Evolutionary conservation across 1,140 invertebrate species (phyloP), one percentile per base, ranked within the genome.

Genomic region (Euura saliciscinereae): DNA sequence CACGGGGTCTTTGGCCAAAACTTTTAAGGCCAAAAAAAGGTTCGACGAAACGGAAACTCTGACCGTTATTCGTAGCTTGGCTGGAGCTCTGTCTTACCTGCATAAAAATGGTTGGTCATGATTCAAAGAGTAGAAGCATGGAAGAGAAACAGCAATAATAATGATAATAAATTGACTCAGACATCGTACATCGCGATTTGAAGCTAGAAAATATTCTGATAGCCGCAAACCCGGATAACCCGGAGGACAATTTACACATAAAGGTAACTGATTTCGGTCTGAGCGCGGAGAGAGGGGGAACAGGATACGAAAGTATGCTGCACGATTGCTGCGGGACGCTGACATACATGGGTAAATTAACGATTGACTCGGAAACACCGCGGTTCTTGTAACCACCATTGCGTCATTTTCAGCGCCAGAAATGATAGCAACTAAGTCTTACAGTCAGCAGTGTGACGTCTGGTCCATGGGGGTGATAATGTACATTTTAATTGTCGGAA

Each of bases 181-280:
- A 89, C 78, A 90, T 91, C 75, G 89, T 90, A 43, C 90, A 91
- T 82, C 81, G 90, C 77, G 90, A 91, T 82, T 78, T 91, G 44
- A 91, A 91, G 78, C 78, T 90, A 77, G 90, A 91, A 78, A 91
- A 91, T 82, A 89, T 91, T 73, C 78, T 91, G 69, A 78, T 90
- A 6, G 85, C 85, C 66, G 76, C 84, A 70, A 87, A 89, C 79
- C 88, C 88, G 44, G 68, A 85, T 43, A 83, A 90, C 73, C 70
- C 78, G 59, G 71, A 79, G 3, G 87, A 89, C 71, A 81, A 86
- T 59, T 81, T 89, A 51, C 86, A 87, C 72, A 89, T 91, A 44
- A 87, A 91, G 88, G 82, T 91, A 13, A 88, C 89, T 45, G 90
- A 91, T 80, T 91, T 91, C 83, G 90, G 90, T 43, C 79, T 91